Conservation (phyloP, 2,113 vertebrate species). For the Rattus norvegicus region DNA sequence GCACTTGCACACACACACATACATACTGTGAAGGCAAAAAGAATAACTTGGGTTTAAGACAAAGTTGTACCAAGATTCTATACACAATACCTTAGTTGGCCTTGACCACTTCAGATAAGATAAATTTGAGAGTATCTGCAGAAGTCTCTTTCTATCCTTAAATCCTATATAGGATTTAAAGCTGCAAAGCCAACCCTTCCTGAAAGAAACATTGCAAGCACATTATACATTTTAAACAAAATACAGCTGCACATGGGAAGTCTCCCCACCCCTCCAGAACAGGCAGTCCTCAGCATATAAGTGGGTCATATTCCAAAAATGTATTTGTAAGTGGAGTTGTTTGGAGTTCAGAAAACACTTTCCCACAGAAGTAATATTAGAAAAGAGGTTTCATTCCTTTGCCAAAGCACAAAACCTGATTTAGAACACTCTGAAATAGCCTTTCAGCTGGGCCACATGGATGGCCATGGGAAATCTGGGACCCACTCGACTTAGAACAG, state of each 20-base stretch:
- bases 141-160: not conserved
- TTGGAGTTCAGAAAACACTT: conserved; percentile 75
- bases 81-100: not conserved
- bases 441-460: conserved; percentile 33
- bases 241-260: not conserved
- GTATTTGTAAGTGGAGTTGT: conserved; percentile 71
- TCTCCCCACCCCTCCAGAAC: not conserved
- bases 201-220: conserved; percentile 6
- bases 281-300: conserved; percentile 44
- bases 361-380: conserved; percentile 82
- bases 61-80: not conserved
- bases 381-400: conserved; percentile 71
- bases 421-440: conserved; percentile 78
- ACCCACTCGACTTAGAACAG: not conserved
- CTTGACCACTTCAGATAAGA: not conserved
- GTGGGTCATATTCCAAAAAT: conserved; percentile 73
- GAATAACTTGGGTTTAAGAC: not conserved
- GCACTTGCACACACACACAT: not conserved
- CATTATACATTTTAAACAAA: conserved; percentile 8
- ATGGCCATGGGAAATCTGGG: conserved; percentile 46
- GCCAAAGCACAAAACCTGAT: conserved; percentile 72
- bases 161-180: not conserved
- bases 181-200: not conserved
- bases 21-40: not conserved
- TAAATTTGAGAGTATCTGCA: not conserved